These are phyloP conservation scores for Cyaniris semiargus DNA, from an alignment of 2,888 invertebrate species.

Conservation along the genomic window DNA sequence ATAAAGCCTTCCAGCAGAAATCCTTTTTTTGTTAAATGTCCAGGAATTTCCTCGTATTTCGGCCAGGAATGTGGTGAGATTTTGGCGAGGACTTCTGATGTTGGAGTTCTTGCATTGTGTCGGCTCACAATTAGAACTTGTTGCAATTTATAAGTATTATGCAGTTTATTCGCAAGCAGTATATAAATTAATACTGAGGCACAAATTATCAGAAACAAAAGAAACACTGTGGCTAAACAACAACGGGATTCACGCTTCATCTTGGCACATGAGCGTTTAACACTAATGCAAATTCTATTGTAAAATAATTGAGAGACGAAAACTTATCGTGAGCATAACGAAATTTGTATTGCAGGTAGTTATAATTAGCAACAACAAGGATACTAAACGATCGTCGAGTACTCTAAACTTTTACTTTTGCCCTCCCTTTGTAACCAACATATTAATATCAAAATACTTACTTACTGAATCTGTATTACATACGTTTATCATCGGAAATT, in stretches of 20 bases:
- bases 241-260: slow-evolving; percentile 12
- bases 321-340: background rate
- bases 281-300: background rate
- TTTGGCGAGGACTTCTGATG: slow-evolving; percentile 53
- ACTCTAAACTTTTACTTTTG: background rate
- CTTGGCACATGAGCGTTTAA: background rate
- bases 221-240: background rate
- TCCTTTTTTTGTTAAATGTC: slow-evolving; percentile 62
- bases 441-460: background rate
- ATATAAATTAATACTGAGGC: slow-evolving; percentile 4
- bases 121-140: slow-evolving; percentile 63
- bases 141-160: slow-evolving; percentile 42
- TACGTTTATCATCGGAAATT: background rate
- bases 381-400: background rate
- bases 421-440: background rate
- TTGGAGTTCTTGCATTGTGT: slow-evolving; percentile 63
- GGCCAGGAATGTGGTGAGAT: slow-evolving; percentile 62
- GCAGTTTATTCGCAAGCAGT: background rate
- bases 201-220: slow-evolving; percentile 16
- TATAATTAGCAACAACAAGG: slow-evolving; percentile 13
- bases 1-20: slow-evolving; percentile 59
- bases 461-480: background rate
- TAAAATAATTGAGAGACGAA: slow-evolving; percentile 9
- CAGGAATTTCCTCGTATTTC: slow-evolving; percentile 56
- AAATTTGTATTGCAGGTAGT: slow-evolving; percentile 14